Conservation (phyloP, 1,140 invertebrate genomes). For the Lepidurus apus region DNA sequence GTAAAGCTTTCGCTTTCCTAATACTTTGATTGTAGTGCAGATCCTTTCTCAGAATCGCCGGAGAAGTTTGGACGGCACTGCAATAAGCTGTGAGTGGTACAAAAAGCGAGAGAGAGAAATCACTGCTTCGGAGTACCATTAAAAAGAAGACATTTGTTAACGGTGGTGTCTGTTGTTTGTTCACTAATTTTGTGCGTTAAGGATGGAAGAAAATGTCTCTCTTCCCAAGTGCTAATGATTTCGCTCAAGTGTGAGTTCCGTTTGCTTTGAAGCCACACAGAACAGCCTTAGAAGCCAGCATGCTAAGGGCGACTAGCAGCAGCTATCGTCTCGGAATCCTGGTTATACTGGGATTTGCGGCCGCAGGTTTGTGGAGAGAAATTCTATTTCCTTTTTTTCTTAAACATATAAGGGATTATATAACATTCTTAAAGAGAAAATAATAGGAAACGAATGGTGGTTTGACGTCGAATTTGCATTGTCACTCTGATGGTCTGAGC, state of each 20-base stretch:
- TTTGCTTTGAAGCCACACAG: neutral
- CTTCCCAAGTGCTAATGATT: neutral
- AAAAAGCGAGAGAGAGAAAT: too few relatives aligned
- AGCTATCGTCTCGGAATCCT: neutral
- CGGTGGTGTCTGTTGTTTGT: neutral
- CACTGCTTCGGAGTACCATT: too few relatives aligned
- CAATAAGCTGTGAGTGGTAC: too few relatives aligned
- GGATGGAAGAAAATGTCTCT: neutral
- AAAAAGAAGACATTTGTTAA: too few relatives aligned
- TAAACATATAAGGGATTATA: neutral
- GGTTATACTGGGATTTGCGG: neutral
- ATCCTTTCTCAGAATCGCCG: neutral
- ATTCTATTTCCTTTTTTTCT: neutral
- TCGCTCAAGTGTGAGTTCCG: slow-evolving; percentile 1
- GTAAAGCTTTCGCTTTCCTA: neutral
- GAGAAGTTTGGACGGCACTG: neutral
- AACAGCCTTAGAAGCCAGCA: neutral
- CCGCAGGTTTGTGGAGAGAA: neutral
- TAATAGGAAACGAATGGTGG: too few relatives aligned
- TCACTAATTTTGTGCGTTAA: neutral
- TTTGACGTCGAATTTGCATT: too few relatives aligned
- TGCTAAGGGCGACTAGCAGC: neutral
- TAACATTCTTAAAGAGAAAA: too few relatives aligned
- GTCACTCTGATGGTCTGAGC: too few relatives aligned
- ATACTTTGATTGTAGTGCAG: neutral